A percentile compares a stretch with the other conserved stretches of the same genome.
Conservation (phyloP, 2,888 invertebrate genomes). For the Lordiphosa fenestrarum region DNA sequence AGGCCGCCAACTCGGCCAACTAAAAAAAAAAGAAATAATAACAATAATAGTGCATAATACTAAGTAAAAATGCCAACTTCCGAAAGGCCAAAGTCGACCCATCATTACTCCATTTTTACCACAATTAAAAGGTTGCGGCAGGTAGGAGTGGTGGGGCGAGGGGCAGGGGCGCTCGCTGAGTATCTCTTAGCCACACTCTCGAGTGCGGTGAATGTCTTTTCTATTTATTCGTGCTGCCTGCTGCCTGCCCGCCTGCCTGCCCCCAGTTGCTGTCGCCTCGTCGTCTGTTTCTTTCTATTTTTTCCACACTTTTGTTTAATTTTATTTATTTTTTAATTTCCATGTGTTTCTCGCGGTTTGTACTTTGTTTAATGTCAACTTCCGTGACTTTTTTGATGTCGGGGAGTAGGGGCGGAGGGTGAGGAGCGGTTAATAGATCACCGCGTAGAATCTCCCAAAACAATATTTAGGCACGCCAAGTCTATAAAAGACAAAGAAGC, state of each 20-base stretch:
- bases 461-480: conserved; percentile 6
- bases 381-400: conserved; percentile 31
- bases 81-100: conserved; percentile 41
- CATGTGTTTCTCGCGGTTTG: conserved; percentile 15
- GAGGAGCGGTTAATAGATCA: conserved; percentile 7
- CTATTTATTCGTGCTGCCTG: conserved; percentile 12
- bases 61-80: conserved; percentile 65
- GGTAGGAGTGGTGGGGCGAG: background rate
- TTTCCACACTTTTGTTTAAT: conserved; percentile 41
- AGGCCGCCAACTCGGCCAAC: conserved; percentile 34
- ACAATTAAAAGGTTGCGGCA: conserved; percentile 53
- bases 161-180: background rate
- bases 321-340: conserved; percentile 33
- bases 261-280: background rate
- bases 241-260: conserved; percentile 1
- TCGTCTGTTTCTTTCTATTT: background rate
- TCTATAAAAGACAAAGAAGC: conserved; percentile 6
- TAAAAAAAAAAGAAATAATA: conserved; percentile 50
- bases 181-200: conserved; percentile 12
- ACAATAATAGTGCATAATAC: conserved; percentile 64
- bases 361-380: conserved; percentile 46
- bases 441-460: conserved; percentile 5
- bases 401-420: background rate
- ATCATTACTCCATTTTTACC: conserved; percentile 59
- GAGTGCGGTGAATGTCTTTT: conserved; percentile 38